phyloP scores from a whole-genome alignment of 1,140 invertebrate genomes.

The Rhagoletis pomonella region DNA sequence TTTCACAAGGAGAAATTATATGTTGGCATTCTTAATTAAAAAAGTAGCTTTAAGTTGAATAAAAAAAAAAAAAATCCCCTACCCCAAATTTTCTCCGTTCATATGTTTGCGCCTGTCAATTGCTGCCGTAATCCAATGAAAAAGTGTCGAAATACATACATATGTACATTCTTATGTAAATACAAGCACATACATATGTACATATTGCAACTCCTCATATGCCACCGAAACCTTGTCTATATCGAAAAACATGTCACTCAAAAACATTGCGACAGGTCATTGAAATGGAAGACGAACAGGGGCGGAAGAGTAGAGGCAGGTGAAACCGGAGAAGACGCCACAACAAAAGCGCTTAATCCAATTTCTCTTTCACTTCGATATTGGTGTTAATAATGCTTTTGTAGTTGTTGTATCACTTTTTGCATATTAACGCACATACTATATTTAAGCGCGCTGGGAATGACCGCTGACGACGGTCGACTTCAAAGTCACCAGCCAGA shows the following conservation, averaged over 20 bases:
- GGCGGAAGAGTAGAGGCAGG: neutral
- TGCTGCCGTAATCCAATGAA: too few species aligned
- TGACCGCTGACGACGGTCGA: constrained; percentile 36
- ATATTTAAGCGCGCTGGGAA: constrained; percentile 1
- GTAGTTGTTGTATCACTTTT: neutral
- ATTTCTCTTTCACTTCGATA: neutral
- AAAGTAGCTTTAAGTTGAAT: too few species aligned
- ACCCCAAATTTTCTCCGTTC: too few species aligned
- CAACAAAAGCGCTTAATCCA: constrained; percentile 27
- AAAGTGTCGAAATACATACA: too few species aligned
- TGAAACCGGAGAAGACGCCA: neutral
- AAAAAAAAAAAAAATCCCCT: too few species aligned
- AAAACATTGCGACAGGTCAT: constrained; percentile 1
- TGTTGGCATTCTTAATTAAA: too few species aligned
- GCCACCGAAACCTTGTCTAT: neutral
- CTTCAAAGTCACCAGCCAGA: neutral
- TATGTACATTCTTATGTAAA: too few species aligned
- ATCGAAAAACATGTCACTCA: neutral
- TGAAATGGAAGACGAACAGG: neutral
- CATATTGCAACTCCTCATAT: neutral
- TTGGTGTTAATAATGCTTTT: neutral
- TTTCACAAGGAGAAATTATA: too few species aligned
- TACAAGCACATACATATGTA: too few species aligned
- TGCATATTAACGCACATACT: neutral
- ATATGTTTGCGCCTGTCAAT: too few species aligned